Percentiles rank a stretch among this genome's conserved stretches.
Evolutionary conservation across 2,113 vertebrate genomes (phyloP).

Genomic region (Balaenoptera acutorostrata): DNA sequence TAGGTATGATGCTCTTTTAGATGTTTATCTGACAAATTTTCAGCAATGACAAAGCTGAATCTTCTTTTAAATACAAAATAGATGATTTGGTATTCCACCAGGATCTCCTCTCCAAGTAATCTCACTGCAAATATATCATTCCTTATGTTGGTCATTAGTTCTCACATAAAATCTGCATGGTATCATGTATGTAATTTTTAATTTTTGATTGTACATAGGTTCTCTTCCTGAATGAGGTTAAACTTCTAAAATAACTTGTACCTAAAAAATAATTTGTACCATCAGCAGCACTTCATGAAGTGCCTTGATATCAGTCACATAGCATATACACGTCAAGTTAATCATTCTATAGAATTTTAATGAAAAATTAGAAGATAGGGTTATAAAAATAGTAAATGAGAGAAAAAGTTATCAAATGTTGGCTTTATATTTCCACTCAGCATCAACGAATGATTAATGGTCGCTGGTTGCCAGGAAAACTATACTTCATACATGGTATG

Average conservation of each 20-base stretch:
- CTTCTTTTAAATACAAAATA: neutral
- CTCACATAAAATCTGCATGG: neutral
- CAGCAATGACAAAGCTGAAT: neutral
- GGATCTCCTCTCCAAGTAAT: neutral
- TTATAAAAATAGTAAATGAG: neutral
- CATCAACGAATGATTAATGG: neutral
- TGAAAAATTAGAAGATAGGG: neutral
- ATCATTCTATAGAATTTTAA: neutral
- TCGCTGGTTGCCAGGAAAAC: neutral
- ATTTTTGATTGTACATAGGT: neutral
- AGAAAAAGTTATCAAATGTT: neutral
- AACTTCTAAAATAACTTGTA: neutral
- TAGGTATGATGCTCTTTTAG: neutral
- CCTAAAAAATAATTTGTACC: neutral
- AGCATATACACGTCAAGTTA: neutral
- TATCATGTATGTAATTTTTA: neutral
- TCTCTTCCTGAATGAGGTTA: neutral
- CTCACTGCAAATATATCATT: neutral
- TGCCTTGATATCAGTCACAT: neutral
- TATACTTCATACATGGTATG: neutral
- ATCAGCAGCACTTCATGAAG: neutral
- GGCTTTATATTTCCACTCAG: neutral
- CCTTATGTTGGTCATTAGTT: neutral
- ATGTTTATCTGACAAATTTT: neutral
- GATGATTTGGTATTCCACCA: accelerated